phyloP scores from a whole-genome alignment of 1,140 invertebrate genomes.

The Neuroterus valhalla region DNA sequence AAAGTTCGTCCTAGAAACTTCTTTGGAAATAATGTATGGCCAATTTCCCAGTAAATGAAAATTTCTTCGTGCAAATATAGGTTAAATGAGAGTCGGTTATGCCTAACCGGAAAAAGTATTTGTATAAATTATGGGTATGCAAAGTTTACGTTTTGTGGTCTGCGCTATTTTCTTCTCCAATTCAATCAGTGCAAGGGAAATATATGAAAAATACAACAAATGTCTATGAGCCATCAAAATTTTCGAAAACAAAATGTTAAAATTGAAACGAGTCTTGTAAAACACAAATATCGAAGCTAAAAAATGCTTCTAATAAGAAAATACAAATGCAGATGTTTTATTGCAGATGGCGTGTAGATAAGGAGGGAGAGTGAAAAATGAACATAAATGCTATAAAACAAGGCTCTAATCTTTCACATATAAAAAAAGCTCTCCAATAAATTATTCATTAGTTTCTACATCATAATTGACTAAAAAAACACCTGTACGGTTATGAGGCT shows the following conservation, averaged over 20 bases:
- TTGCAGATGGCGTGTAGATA: no score
- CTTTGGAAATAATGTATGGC: background rate
- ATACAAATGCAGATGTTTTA: no score
- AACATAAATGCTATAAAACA: conserved; percentile 1
- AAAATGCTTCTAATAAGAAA: no score
- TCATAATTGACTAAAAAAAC: conserved; percentile 12
- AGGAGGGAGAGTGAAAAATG: no score
- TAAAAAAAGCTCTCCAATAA: conserved; percentile 2
- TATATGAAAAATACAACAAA: background rate
- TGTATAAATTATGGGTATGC: conserved; percentile 12
- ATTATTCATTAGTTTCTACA: conserved; percentile 7
- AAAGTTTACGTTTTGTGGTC: conserved; percentile 1
- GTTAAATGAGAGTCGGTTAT: background rate
- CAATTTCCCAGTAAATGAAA: conserved; percentile 19
- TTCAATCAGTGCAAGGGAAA: background rate
- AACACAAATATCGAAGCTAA: background rate
- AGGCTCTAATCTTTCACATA: background rate
- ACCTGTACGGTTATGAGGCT: background rate
- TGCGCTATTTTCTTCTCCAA: background rate
- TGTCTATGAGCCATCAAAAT: background rate
- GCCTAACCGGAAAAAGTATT: conserved; percentile 8
- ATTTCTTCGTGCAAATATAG: conserved; percentile 10
- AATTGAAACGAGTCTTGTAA: background rate
- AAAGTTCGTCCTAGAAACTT: background rate
- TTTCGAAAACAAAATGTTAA: background rate